Evolutionary conservation across 2,113 vertebrate genomes (phyloP).

Genomic region (Ariopsis seemanni): DNA sequence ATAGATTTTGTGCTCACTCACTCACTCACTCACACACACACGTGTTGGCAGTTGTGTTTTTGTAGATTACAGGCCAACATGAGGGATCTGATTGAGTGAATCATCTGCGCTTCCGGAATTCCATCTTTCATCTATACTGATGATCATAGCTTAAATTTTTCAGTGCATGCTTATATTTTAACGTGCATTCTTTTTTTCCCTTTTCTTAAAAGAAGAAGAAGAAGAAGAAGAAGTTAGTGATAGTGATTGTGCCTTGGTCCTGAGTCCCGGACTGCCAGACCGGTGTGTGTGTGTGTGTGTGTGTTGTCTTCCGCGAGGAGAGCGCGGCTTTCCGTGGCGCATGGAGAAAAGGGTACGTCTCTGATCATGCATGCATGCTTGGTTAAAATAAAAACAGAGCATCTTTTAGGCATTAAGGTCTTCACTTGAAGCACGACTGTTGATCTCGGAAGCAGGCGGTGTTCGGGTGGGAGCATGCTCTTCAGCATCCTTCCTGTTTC

Average conservation of each 20-base stretch:
- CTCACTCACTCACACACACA: constrained; percentile 19
- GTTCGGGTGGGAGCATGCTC: not conserved
- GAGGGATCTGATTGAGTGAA: not conserved
- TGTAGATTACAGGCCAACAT: constrained; percentile 25
- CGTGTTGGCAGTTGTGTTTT: constrained; percentile 29
- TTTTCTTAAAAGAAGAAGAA: not conserved
- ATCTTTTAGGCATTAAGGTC: too few relatives aligned
- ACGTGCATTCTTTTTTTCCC: constrained; percentile 26
- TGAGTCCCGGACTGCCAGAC: constrained; percentile 43
- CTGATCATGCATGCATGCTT: constrained; percentile 16
- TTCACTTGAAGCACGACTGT: not conserved
- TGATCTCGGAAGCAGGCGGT: not conserved
- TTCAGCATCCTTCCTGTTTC: constrained; percentile 12
- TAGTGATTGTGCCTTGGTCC: constrained; percentile 39
- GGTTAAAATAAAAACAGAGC: not conserved
- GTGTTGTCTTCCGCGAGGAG: constrained; percentile 51
- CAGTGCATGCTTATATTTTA: constrained; percentile 11
- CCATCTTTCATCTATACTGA: not conserved
- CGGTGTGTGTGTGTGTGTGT: constrained; percentile 52
- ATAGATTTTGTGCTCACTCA: not conserved
- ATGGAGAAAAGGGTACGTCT: constrained; percentile 70
- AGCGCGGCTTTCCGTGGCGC: constrained; percentile 57
- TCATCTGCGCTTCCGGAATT: not conserved
- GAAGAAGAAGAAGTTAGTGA: not conserved
- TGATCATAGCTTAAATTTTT: not conserved